Evolutionary conservation across 2,888 invertebrate species (phyloP).

Genomic region (Phyllotreta cruciferae): DNA sequence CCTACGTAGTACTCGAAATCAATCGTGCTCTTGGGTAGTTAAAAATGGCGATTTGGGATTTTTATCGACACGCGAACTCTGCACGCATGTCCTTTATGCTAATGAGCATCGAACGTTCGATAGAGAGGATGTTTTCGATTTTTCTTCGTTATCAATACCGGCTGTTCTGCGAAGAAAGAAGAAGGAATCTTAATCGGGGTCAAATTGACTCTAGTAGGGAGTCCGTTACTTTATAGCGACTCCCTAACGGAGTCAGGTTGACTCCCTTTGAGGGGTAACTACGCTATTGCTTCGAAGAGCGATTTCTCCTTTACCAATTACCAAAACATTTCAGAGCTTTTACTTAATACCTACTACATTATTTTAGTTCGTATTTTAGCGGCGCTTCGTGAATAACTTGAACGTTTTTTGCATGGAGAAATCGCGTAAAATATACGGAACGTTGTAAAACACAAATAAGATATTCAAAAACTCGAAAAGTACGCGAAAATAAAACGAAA

Average conservation of each 20-base stretch:
- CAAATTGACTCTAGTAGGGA: conserved; percentile 99
- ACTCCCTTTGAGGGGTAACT: conserved; percentile 81
- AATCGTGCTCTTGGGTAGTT: conserved; percentile 40
- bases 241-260: conserved; percentile 98
- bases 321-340: background rate
- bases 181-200: conserved; percentile 76
- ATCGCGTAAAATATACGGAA: conserved; percentile 4
- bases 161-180: conserved; percentile 27
- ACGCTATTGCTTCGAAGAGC: conserved; percentile 46
- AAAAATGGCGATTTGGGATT: conserved; percentile 34
- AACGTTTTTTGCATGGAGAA: conserved; percentile 4
- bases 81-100: conserved; percentile 28
- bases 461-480: conserved; percentile 17
- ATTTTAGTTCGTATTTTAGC: too few relatives aligned
- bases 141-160: too few relatives aligned
- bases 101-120: background rate
- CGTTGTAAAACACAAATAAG: conserved; percentile 18
- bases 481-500: conserved; percentile 16
- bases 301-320: background rate
- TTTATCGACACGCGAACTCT: conserved; percentile 29
- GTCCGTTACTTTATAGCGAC: conserved; percentile 88
- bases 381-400: background rate
- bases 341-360: too few relatives aligned
- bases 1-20: conserved; percentile 13
- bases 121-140: too few relatives aligned